Evolutionary conservation across 1,140 invertebrate genomes (phyloP).

Genomic region (Cyrtorhinus lividipennis): DNA sequence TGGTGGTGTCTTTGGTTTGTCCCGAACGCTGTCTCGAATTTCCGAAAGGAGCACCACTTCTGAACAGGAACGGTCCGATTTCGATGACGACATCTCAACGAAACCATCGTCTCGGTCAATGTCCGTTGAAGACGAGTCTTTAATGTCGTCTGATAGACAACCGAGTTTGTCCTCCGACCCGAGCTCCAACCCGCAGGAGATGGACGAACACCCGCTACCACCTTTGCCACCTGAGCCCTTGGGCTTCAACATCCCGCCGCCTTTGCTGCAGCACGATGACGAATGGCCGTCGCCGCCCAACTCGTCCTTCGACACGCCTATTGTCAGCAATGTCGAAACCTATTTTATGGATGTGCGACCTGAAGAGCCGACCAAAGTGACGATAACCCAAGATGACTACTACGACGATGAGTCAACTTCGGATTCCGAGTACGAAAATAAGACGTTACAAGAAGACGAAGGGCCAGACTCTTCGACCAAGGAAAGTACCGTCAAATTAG

Average conservation of each 20-base stretch:
- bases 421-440: conserved; percentile 26
- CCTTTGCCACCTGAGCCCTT: conserved; percentile 25
- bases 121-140: conserved; percentile 65
- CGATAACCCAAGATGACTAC: conserved; percentile 34
- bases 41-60: conserved; percentile 75
- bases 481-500: conserved; percentile 57
- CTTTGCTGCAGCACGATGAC: conserved; percentile 28
- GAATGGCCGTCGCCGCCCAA: conserved; percentile 61
- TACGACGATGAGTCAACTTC: conserved; percentile 24
- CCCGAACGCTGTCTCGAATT: conserved; percentile 64
- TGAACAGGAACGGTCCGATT: conserved; percentile 55
- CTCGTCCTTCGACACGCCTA: conserved; percentile 45
- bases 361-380: conserved; percentile 51
- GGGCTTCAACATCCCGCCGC: conserved; percentile 27
- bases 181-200: conserved; percentile 29
- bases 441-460: conserved; percentile 38
- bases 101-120: conserved; percentile 64
- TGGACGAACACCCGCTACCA: conserved; percentile 25
- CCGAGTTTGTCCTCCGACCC: conserved; percentile 71
- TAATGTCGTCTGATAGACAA: conserved; percentile 66
- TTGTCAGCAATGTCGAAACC: conserved; percentile 70
- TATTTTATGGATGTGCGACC: conserved; percentile 63
- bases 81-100: conserved; percentile 62
- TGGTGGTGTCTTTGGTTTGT: conserved; percentile 50
- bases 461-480: conserved; percentile 24